Conservation (phyloP, 2,113 vertebrate species). For the Limnothrissa miodon region DNA sequence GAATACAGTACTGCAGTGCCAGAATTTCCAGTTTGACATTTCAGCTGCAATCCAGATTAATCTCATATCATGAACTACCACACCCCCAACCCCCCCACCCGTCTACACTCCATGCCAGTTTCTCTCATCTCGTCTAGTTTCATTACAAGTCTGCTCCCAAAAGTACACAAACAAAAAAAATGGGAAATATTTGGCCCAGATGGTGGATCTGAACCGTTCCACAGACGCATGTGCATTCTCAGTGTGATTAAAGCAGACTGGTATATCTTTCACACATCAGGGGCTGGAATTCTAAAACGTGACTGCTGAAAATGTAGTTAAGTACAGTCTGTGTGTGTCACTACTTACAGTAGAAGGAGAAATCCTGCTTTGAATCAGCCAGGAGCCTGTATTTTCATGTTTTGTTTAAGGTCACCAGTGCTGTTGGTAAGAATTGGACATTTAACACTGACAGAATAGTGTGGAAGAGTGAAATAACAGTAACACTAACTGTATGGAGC, state of each 20-base stretch:
- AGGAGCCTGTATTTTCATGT: too few relatives aligned
- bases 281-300: neutral
- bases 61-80: neutral
- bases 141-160: conserved; percentile 43
- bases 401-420: too few relatives aligned
- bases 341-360: too few relatives aligned
- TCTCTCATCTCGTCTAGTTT: conserved; percentile 40
- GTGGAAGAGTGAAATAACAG: too few relatives aligned
- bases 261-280: conserved; percentile 3
- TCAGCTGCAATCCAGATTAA: conserved; percentile 2
- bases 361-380: too few relatives aligned
- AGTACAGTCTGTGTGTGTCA: neutral
- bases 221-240: neutral
- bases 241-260: neutral
- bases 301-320: neutral
- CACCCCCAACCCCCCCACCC: neutral
- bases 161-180: conserved; percentile 38
- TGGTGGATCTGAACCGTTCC: neutral
- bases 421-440: too few relatives aligned
- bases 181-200: conserved; percentile 17
- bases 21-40: neutral
- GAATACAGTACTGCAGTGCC: neutral
- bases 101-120: conserved; percentile 36
- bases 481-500: too few relatives aligned
- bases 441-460: too few relatives aligned